A percentile compares a stretch with the other conserved stretches of the same genome.
Evolutionary conservation across 1,140 invertebrate genomes (phyloP).

Genomic region (Choristoneura fumiferana): DNA sequence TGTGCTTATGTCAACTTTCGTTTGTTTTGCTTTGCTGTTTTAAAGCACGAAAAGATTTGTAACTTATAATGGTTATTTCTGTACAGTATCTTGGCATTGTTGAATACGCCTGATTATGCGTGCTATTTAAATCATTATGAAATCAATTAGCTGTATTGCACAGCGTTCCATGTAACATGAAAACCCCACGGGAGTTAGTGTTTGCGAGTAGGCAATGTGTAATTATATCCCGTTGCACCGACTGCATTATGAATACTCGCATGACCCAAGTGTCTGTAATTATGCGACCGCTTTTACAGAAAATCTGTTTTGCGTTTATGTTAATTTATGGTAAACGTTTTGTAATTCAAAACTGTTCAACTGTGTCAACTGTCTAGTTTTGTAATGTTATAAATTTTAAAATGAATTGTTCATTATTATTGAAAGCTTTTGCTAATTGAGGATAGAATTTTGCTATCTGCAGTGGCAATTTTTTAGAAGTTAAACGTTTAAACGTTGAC

Average conservation of each 20-base stretch:
- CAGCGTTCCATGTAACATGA: slow-evolving; percentile 1
- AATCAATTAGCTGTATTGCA: slow-evolving; percentile 1
- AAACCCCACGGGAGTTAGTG: background rate
- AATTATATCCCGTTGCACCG: background rate
- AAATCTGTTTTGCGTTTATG: slow-evolving; percentile 14
- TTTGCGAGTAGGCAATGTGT: slow-evolving; percentile 6
- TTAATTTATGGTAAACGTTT: slow-evolving; percentile 14
- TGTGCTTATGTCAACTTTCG: too few relatives aligned
- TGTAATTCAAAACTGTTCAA: slow-evolving; percentile 4
- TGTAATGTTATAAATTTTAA: too few relatives aligned
- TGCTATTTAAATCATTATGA: background rate
- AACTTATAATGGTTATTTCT: too few relatives aligned
- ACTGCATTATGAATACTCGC: slow-evolving; percentile 8
- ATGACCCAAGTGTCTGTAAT: slow-evolving; percentile 14
- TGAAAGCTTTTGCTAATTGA: too few relatives aligned
- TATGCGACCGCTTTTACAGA: slow-evolving; percentile 16
- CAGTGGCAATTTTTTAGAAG: too few relatives aligned
- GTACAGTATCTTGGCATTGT: too few relatives aligned
- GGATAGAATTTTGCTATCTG: too few relatives aligned
- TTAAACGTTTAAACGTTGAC: too few relatives aligned
- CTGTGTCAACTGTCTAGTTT: slow-evolving; percentile 4
- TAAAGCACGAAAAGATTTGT: too few relatives aligned
- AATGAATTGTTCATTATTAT: too few relatives aligned
- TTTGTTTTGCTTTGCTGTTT: too few relatives aligned
- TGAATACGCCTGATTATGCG: background rate